Percentiles rank a stretch among this genome's conserved stretches.
Evolutionary conservation across 1,140 invertebrate species (phyloP).

Genomic region (Holcopasites calliopsidis): DNA sequence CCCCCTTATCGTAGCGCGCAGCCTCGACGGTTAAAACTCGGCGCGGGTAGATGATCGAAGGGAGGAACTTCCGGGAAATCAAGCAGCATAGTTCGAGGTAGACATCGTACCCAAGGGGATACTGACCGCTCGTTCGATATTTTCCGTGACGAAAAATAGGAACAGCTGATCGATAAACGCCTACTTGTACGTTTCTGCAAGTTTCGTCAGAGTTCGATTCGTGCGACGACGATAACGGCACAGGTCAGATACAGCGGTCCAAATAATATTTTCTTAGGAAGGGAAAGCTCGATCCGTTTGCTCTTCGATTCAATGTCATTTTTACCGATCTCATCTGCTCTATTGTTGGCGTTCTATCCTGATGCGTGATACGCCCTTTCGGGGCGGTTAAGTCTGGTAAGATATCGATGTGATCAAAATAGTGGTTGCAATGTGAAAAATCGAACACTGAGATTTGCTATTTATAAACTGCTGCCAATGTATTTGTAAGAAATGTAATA

Average conservation of each 20-base stretch:
- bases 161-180: constrained; percentile 52
- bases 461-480: no score
- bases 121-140: constrained; percentile 2
- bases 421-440: no score
- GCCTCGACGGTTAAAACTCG: constrained; percentile 4
- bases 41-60: not conserved
- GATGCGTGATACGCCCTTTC: no score
- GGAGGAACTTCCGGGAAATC: constrained; percentile 6
- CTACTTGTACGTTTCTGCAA: not conserved
- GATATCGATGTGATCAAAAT: no score
- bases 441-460: no score
- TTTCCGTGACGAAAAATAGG: constrained; percentile 41
- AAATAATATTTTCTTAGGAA: constrained; percentile 54
- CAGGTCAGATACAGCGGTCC: constrained; percentile 43
- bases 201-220: constrained; percentile 12
- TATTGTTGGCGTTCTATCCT: not conserved
- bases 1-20: constrained; percentile 27
- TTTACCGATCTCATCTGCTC: not conserved
- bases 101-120: constrained; percentile 12
- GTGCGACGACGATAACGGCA: constrained; percentile 11
- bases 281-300: not conserved
- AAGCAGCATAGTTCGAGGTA: constrained; percentile 23
- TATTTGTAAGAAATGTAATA: no score
- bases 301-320: not conserved
- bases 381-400: no score